phyloP scores from a whole-genome alignment of 2,888 invertebrate genomes.

The Perizoma affinitatum region DNA sequence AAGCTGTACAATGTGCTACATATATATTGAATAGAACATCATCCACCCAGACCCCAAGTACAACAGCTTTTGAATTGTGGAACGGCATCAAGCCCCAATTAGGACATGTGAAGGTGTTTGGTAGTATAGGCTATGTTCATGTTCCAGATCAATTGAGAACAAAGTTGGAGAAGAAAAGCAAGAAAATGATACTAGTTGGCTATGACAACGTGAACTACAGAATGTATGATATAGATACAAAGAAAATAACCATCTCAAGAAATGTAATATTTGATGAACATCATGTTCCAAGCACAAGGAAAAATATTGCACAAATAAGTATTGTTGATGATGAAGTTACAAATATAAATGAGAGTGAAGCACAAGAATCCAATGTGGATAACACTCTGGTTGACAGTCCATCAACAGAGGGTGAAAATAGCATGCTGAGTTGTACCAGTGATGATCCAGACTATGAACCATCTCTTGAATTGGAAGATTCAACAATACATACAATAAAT shows the following conservation, averaged over 20 bases:
- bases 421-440: conserved; percentile 29
- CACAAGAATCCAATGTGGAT: too few species aligned
- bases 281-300: conserved; percentile 21
- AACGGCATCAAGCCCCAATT: conserved; percentile 37
- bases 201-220: conserved; percentile 49
- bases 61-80: conserved; percentile 49
- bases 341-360: conserved; percentile 7
- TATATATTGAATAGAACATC: conserved; percentile 42
- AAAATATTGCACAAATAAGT: conserved; percentile 29
- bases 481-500: conserved; percentile 11
- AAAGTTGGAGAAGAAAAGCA: conserved; percentile 26
- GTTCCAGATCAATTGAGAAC: conserved; percentile 45
- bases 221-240: conserved; percentile 40
- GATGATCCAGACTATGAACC: conserved; percentile 39
- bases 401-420: too few species aligned
- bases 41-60: conserved; percentile 39
- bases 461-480: conserved; percentile 31
- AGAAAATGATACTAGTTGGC: too few species aligned
- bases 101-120: conserved; percentile 43
- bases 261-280: conserved; percentile 46
- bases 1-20: conserved; percentile 53
- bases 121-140: conserved; percentile 46
- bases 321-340: conserved; percentile 10
- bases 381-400: too few species aligned
- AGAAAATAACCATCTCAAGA: conserved; percentile 34